phyloP scores from a whole-genome alignment of 2,888 invertebrate genomes.

The Polydrusus tereticollis region DNA sequence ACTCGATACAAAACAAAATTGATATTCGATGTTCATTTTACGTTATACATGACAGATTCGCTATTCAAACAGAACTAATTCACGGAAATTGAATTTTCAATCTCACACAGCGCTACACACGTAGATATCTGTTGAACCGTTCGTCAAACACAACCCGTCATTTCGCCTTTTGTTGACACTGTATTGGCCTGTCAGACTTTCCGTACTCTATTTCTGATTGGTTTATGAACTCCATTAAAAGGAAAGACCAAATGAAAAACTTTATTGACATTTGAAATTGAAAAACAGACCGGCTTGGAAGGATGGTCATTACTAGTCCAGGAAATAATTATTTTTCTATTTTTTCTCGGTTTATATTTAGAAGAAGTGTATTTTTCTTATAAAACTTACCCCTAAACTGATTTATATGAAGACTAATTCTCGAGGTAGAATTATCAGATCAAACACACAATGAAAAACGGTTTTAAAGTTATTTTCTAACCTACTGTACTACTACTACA shows the following conservation, averaged over 20 bases:
- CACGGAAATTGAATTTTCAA: slow-evolving; percentile 62
- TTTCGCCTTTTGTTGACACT: slow-evolving; percentile 57
- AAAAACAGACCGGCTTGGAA: background rate
- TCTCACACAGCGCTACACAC: slow-evolving; percentile 46
- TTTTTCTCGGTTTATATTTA: too few relatives aligned
- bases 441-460: too few relatives aligned
- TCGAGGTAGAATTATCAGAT: too few relatives aligned
- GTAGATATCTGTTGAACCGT: slow-evolving; percentile 54
- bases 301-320: background rate
- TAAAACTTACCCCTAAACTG: too few relatives aligned
- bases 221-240: slow-evolving; percentile 40
- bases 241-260: slow-evolving; percentile 11
- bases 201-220: slow-evolving; percentile 31
- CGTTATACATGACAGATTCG: slow-evolving; percentile 60
- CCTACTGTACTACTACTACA: too few relatives aligned
- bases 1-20: slow-evolving; percentile 54
- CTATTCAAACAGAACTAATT: slow-evolving; percentile 63
- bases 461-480: too few relatives aligned
- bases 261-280: slow-evolving; percentile 36
- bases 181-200: slow-evolving; percentile 42
- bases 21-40: slow-evolving; percentile 58
- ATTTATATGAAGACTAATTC: too few relatives aligned
- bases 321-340: background rate
- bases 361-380: too few relatives aligned
- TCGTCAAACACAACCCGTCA: slow-evolving; percentile 57